These are phyloP conservation scores for Podocnemis expansa DNA, from an alignment of 2,113 vertebrate genomes.

Conservation along the genomic window DNA sequence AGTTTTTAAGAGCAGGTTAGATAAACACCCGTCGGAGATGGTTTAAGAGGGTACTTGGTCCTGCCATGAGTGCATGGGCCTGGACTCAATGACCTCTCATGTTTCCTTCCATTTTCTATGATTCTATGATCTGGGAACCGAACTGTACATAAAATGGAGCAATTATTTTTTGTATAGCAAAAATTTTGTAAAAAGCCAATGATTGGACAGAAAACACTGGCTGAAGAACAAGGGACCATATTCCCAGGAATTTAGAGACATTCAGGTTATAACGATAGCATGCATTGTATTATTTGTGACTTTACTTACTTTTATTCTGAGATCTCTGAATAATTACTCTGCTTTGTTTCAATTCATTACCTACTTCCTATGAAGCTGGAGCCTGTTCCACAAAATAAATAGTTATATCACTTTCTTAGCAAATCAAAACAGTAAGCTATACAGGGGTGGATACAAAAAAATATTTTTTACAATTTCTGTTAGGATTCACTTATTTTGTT, in stretches of 20 bases:
- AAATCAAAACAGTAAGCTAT: not conserved
- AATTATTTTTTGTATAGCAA: not conserved
- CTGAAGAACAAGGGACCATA: not conserved
- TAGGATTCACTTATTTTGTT: not conserved
- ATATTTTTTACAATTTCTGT: fast-evolving
- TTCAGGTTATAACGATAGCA: not conserved
- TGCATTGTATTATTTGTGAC: not conserved
- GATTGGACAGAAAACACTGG: not conserved
- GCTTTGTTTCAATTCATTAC: constrained; percentile 49
- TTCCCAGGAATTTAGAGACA: not conserved
- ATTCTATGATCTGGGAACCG: not conserved
- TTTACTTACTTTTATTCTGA: constrained; percentile 45
- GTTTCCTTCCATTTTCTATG: no score
- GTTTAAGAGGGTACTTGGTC: no score
- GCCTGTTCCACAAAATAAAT: not conserved
- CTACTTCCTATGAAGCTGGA: constrained; percentile 7
- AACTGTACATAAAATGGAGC: not conserved
- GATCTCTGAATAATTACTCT: constrained; percentile 65
- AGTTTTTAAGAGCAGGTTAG: no score
- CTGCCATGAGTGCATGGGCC: no score
- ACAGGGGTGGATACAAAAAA: not conserved
- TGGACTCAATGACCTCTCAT: no score
- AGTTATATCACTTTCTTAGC: not conserved
- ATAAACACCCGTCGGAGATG: no score
- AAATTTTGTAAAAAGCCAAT: not conserved